These are phyloP conservation scores for Melanotaenia nigrans DNA, from an alignment of 2,797 vertebrate genomes.

Conservation along the genomic window DNA sequence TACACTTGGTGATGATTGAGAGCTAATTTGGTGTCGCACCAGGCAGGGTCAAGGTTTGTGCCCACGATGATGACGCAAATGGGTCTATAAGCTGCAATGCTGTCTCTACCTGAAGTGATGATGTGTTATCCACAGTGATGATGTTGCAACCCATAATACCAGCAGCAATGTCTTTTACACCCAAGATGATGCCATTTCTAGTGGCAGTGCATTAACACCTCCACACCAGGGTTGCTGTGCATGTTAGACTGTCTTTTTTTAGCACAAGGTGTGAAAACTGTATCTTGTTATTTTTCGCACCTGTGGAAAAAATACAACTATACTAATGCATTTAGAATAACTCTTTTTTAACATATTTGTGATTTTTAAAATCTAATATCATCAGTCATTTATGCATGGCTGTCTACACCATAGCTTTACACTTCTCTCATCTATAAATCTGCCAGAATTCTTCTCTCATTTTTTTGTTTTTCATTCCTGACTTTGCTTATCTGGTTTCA, in stretches of 20 bases:
- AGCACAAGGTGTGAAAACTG: constrained; percentile 1
- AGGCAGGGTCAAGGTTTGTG: neutral
- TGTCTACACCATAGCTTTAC: neutral
- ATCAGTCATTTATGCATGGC: neutral
- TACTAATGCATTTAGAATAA: neutral
- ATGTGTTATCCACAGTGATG: constrained; percentile 1
- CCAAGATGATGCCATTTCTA: constrained; percentile 2
- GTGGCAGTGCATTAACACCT: constrained; percentile 25
- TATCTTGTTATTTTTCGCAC: neutral
- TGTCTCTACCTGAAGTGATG: neutral
- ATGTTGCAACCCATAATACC: neutral
- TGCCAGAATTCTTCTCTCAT: neutral
- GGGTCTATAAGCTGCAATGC: constrained; percentile 2
- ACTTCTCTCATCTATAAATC: neutral
- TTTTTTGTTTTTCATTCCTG: neutral
- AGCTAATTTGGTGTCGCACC: too few species aligned
- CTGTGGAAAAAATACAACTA: neutral
- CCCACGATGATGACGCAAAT: constrained; percentile 5
- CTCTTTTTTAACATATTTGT: neutral
- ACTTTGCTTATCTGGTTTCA: neutral
- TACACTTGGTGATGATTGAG: too few species aligned
- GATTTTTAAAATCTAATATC: neutral
- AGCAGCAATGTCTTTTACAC: constrained; percentile 14
- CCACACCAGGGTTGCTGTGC: neutral
- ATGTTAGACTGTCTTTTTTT: constrained; percentile 10